These are phyloP conservation scores for Callipepla californica DNA, from an alignment of 2,113 vertebrate species.

Conservation along the genomic window DNA sequence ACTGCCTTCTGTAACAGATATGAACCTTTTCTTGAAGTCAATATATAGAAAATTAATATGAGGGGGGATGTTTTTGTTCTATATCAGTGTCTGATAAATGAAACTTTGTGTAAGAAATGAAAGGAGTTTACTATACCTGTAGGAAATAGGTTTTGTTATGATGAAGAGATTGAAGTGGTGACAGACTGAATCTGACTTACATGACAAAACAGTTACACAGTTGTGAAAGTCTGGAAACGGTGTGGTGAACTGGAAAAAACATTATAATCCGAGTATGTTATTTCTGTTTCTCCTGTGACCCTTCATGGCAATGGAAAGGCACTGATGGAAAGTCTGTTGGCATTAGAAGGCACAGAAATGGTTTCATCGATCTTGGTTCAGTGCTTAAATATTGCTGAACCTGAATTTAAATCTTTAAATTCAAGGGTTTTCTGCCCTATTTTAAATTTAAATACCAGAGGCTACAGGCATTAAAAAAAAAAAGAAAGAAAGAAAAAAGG, in stretches of 20 bases:
- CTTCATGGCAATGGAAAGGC: slow-evolving; percentile 45
- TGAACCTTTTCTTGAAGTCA: background rate
- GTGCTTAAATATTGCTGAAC: background rate
- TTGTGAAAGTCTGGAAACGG: background rate
- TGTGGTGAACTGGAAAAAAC: slow-evolving; percentile 55
- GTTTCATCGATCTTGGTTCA: background rate
- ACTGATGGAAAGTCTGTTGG: slow-evolving; percentile 46
- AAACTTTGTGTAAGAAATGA: slow-evolving; percentile 19
- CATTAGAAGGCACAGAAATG: background rate
- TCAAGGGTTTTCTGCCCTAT: background rate
- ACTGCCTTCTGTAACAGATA: background rate
- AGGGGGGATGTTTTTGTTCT: background rate
- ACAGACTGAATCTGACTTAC: background rate
- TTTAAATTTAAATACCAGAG: slow-evolving; percentile 21
- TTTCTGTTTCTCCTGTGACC: slow-evolving; percentile 49
- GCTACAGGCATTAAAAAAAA: background rate
- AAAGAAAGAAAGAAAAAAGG: background rate
- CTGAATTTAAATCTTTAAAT: slow-evolving; percentile 1
- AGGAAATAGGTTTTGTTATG: background rate
- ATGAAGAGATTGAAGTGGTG: background rate
- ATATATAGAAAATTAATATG: background rate
- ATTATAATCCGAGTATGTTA: slow-evolving; percentile 6
- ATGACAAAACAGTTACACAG: background rate
- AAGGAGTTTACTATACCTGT: slow-evolving; percentile 22
- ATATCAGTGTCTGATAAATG: slow-evolving; percentile 8